Percentiles rank a stretch among this genome's conserved stretches.
Evolutionary conservation across 2,113 vertebrate species (phyloP).

Genomic region (Galbula dea): DNA sequence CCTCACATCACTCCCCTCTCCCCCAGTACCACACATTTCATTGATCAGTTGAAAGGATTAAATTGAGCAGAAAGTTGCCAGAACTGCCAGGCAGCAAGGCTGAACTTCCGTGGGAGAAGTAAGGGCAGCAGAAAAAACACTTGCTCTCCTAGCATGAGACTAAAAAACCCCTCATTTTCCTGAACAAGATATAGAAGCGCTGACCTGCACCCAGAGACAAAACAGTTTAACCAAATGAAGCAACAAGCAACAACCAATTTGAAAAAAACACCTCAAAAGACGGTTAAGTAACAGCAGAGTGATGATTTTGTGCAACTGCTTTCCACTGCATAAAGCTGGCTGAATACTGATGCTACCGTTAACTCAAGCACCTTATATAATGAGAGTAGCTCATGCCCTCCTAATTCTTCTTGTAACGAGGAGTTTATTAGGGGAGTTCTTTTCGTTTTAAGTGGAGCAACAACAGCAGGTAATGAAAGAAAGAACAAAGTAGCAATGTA

Average conservation of each 20-base stretch:
- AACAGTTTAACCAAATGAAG: background rate
- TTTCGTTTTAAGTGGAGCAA: background rate
- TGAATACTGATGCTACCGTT: background rate
- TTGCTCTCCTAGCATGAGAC: background rate
- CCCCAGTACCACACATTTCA: background rate
- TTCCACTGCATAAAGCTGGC: background rate
- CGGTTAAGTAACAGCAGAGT: background rate
- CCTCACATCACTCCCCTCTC: background rate
- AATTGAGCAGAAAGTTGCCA: conserved; percentile 33
- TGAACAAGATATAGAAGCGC: background rate
- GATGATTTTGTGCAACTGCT: background rate
- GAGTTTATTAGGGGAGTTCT: background rate
- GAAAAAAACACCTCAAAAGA: background rate
- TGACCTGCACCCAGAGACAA: background rate
- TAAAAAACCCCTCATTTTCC: background rate
- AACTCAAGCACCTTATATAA: background rate
- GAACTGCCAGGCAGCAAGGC: background rate
- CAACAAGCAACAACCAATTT: background rate
- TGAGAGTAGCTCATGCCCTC: background rate
- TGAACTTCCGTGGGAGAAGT: background rate
- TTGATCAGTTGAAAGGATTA: conserved; percentile 35
- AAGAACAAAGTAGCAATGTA: background rate
- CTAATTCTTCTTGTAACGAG: background rate
- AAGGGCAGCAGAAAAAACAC: background rate
- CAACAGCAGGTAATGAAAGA: background rate